Base-by-base conservation (phyloP, 2,888 invertebrate genomes). In the Lamellibrachia satsuma region DNA sequence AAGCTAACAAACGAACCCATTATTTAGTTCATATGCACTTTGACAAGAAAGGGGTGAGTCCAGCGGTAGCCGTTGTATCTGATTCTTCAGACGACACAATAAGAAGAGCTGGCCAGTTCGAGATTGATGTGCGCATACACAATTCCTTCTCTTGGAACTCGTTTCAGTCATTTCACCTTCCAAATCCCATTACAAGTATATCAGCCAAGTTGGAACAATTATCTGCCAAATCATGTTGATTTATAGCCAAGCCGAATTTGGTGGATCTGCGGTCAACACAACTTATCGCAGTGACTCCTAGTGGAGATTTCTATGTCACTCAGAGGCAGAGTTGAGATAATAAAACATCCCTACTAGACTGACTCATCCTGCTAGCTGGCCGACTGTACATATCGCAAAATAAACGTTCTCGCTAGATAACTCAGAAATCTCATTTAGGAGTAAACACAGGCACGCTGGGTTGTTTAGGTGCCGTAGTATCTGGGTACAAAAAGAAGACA, bases 331-430 rank as follows among this genome's bases (percentile, higher is more conserved):
- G 22, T n/a, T 15, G 75, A 4, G 75, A 75, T 75, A 75, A 22
- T 75, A 75, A 75, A 75, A 22, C 75, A 75, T 15, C 15, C 3
- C 75, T 75, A 75, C 75, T 22, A 75, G 75, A 75, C 75, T 22
- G 15, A 22, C 3, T n/a, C 22, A 22, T 1, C 75, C n/a, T 22
- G 75, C n/a, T 22, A 75, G 75, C 75, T 39, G 39, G 39, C 22
- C 22, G 75, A 75, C 11, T 22, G 75, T n/a, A 75, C 75, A 22
- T 75, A 75, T 75, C 75, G 75, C 75, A 75, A 75, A 75, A 22
- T 75, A 75, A 75, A 75, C 75, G n/a, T 75, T 75, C 75, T 75
- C 75, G 75, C 75, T 75, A 75, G 75, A 75, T 22, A 75, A 75
- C 22, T 75, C 75, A 75, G 75, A 75, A 75, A 75, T 75, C 75